phyloP scores from a whole-genome alignment of 1,140 invertebrate species.

The Ceratoteleas bidentatus region DNA sequence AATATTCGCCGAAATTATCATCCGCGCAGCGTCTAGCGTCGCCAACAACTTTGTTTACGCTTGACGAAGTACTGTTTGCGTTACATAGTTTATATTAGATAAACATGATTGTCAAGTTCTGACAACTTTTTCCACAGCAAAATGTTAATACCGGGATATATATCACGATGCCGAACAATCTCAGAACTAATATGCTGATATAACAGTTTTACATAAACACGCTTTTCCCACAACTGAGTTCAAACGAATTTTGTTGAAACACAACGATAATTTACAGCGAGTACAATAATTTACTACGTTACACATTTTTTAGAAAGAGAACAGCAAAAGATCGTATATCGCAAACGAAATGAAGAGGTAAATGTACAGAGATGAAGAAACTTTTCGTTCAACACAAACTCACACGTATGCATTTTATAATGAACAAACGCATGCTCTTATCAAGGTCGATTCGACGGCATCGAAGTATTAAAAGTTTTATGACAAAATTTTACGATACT shows the following conservation, averaged over 20 bases:
- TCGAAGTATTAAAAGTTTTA: conserved; percentile 32
- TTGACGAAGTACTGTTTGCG: conserved; percentile 43
- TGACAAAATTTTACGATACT: conserved; percentile 23
- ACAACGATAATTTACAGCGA: background rate
- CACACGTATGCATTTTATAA: background rate
- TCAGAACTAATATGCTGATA: too few relatives aligned
- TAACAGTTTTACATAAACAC: too few relatives aligned
- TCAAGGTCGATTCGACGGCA: conserved; percentile 1
- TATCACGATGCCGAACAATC: too few relatives aligned
- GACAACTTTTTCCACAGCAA: conserved; percentile 41
- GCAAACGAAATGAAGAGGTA: background rate
- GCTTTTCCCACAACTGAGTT: too few relatives aligned
- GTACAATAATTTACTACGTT: too few relatives aligned
- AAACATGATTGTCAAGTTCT: conserved; percentile 55
- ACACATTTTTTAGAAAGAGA: too few relatives aligned
- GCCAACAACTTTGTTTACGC: too few relatives aligned
- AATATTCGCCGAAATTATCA: conserved; percentile 19
- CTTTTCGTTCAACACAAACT: too few relatives aligned
- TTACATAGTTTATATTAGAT: conserved; percentile 53
- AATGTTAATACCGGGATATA: conserved; percentile 36
- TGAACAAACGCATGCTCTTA: conserved; percentile 17
- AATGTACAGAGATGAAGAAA: too few relatives aligned
- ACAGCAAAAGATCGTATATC: too few relatives aligned
- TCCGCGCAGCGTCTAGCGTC: conserved; percentile 18
- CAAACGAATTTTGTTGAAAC: background rate